Percentiles rank a stretch among this genome's conserved stretches.
Evolutionary conservation across 2,888 invertebrate species (phyloP).

Genomic region (Deilephila porcellus): DNA sequence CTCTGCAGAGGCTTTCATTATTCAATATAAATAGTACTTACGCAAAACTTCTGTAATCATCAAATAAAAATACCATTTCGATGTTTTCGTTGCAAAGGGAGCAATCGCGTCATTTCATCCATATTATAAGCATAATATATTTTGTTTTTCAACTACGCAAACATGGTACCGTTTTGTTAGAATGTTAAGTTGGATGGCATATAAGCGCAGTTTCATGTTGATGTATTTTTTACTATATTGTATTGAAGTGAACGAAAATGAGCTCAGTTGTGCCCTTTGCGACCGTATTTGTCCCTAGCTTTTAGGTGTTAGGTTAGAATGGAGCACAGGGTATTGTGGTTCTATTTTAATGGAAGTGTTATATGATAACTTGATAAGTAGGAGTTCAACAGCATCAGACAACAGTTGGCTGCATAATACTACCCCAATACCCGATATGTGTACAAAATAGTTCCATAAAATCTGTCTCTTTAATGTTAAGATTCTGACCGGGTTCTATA

Average conservation of each 20-base stretch:
- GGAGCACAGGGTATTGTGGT: conserved; percentile 84
- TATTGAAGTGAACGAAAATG: conserved; percentile 43
- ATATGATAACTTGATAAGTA: conserved; percentile 72
- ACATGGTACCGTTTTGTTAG: not conserved
- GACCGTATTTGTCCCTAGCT: conserved; percentile 81
- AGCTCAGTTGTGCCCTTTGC: conserved; percentile 72
- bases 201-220: conserved; percentile 1
- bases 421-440: conserved; percentile 82
- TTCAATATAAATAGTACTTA: conserved; percentile 81
- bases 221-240: not conserved
- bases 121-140: not conserved
- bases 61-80: conserved; percentile 69
- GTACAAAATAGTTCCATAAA: conserved; percentile 71
- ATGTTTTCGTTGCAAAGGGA: conserved; percentile 81
- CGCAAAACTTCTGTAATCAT: conserved; percentile 79
- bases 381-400: conserved; percentile 66
- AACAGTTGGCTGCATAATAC: conserved; percentile 73
- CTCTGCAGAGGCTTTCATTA: conserved; percentile 74
- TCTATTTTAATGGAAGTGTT: conserved; percentile 81
- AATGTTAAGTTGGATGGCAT: not conserved
- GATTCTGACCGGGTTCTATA: conserved; percentile 58
- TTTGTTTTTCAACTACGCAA: not conserved
- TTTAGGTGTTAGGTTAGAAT: conserved; percentile 80
- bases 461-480: conserved; percentile 70
- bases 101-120: conserved; percentile 57